Percentiles rank a stretch among this genome's conserved stretches.
Evolutionary conservation across 2,113 vertebrate species (phyloP).

Genomic region (Aegotheles bennettii): DNA sequence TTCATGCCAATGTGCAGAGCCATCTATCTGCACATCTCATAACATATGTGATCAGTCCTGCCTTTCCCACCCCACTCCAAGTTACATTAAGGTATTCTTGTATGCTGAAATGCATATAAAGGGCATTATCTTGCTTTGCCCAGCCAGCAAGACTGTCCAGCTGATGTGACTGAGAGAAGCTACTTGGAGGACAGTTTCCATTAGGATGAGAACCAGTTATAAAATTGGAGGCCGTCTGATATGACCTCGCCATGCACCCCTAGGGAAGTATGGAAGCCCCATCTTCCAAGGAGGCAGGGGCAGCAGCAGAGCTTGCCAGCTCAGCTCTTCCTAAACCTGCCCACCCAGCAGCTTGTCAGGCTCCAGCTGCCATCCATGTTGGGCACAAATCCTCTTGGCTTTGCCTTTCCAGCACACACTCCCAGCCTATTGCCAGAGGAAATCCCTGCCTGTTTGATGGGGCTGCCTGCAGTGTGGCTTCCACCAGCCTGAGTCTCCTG

Average conservation of each 20-base stretch:
- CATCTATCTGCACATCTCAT: not conserved
- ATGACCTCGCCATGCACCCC: not conserved
- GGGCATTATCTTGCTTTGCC: not conserved
- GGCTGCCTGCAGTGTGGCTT: not conserved
- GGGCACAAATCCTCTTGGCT: not conserved
- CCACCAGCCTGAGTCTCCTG: not conserved
- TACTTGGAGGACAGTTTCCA: not conserved
- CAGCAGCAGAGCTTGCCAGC: not conserved
- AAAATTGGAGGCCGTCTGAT: not conserved
- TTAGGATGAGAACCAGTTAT: not conserved
- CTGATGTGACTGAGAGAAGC: not conserved
- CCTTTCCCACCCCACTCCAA: not conserved
- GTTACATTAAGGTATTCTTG: not conserved
- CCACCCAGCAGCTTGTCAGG: rapidly evolving
- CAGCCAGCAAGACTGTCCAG: rapidly evolving
- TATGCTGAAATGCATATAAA: not conserved
- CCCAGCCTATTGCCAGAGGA: not conserved
- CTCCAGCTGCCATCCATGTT: not conserved
- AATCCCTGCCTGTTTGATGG: not conserved
- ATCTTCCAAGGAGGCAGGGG: not conserved
- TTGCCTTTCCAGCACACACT: not conserved
- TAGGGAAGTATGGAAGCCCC: not conserved
- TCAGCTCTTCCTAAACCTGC: not conserved
- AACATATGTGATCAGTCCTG: not conserved
- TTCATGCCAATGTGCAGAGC: rapidly evolving